phyloP scores from a whole-genome alignment of 1,140 invertebrate species.

The Ridgeia piscesae region DNA sequence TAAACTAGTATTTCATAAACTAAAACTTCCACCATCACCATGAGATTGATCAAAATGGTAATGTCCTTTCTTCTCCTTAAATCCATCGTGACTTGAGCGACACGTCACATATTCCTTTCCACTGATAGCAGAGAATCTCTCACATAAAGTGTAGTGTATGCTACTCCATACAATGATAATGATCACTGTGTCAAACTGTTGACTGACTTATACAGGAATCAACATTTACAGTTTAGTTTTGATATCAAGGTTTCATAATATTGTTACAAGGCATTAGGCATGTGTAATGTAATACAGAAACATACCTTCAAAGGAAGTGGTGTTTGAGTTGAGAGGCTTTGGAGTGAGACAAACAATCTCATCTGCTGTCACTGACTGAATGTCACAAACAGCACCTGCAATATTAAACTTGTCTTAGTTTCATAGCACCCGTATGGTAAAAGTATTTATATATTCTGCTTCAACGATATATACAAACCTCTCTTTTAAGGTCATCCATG shows the following conservation, averaged over 20 bases:
- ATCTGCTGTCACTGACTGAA: not conserved
- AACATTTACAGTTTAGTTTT: not conserved
- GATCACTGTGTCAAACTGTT: not conserved
- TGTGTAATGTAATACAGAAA: not conserved
- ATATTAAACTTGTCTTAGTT: not conserved
- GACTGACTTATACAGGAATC: not conserved
- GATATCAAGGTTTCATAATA: not conserved
- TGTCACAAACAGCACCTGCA: conserved; percentile 3
- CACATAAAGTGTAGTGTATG: no score
- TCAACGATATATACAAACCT: not conserved
- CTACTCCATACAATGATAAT: not conserved
- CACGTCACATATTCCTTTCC: no score
- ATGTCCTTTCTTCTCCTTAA: no score
- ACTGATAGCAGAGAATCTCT: no score
- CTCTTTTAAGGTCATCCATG: no score
- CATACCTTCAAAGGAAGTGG: not conserved
- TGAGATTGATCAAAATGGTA: no score
- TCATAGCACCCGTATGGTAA: not conserved
- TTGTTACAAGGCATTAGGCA: no score
- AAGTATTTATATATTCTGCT: not conserved
- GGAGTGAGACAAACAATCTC: not conserved
- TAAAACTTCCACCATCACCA: not conserved
- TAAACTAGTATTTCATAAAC: not conserved
- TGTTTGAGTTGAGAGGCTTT: not conserved
- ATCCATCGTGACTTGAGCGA: no score